Conservation (phyloP, 2,888 invertebrate genomes). For the Tenthredo scrophulariae region DNA sequence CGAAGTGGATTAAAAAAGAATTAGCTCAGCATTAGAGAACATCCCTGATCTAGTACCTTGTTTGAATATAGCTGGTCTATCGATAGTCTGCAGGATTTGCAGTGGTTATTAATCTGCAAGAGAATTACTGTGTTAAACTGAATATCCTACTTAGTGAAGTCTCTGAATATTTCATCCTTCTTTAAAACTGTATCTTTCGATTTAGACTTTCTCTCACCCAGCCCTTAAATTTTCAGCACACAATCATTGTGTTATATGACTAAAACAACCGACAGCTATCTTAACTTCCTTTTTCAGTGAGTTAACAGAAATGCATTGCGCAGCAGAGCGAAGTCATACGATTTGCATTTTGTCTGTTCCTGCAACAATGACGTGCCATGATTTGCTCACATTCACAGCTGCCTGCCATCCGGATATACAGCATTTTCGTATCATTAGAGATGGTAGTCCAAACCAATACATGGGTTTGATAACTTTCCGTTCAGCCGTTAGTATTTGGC, state of each 20-base stretch:
- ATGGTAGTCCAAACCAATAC: conserved; percentile 96
- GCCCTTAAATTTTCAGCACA: neutral
- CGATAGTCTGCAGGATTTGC: neutral
- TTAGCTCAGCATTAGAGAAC: no score
- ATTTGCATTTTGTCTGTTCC: conserved; percentile 95
- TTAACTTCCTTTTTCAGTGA: conserved; percentile 80
- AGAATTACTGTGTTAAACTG: neutral
- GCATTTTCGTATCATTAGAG: conserved; percentile 94
- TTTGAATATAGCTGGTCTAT: neutral
- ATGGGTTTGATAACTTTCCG: conserved; percentile 95
- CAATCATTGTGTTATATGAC: neutral
- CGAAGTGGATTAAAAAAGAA: no score
- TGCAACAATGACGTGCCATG: conserved; percentile 94
- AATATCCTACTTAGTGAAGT: neutral
- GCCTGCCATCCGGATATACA: conserved; percentile 95
- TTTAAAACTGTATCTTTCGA: neutral
- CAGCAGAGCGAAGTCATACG: conserved; percentile 87
- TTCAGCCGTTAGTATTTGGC: conserved; percentile 66
- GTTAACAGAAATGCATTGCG: conserved; percentile 85
- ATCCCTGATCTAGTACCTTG: no score
- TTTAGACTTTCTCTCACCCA: neutral
- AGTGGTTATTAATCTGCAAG: neutral
- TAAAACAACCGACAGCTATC: neutral
- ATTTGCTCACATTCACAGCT: conserved; percentile 95
- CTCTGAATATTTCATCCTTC: neutral